Base-by-base conservation (phyloP, 2,113 vertebrate genomes). In the Varanus salvator region DNA sequence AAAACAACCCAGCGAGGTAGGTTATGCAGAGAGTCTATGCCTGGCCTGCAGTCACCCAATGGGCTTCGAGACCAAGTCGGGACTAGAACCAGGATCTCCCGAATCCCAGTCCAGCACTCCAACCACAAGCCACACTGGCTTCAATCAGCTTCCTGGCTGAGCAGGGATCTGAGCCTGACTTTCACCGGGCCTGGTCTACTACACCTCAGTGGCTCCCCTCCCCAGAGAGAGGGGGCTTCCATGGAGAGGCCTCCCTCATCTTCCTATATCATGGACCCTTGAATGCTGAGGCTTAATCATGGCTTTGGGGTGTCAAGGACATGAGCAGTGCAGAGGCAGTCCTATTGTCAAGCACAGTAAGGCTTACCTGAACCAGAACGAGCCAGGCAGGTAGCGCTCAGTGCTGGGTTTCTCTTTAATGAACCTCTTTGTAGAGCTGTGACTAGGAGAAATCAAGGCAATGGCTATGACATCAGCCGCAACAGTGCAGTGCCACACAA, bases 341-440 rank as follows among this genome's bases (percentile, higher is more conserved):
- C 9, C 11, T 12, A 44, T 38, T 74, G 74, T 72, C 19, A 86
- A 23, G 14, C 52, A 44, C 6, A 17, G 44, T 29, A 50, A 34
- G 21, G 44, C 85, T 90, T 74, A 95, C 84, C 0, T 1, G 4
- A 81, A 25, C 0, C 38, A 90, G 3, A 90, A 91, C 50, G 90
- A 1, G 0, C 31, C 3, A 2, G 84, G 23, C 0, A 48, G 92
- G 82, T 93, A 66, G 21, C 82, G 81, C 85, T 84, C 0, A 50
- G 74, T 64, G 90, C 3, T 87, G 57, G 95, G 90, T 89, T 95
- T 91, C 87, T 91, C 94, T 91, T 94, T 88, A 92, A 94, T 90
- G 92, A 86, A 91, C 83, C 92, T 93, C 92, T 95, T 94, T 0
- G 80, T 88, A 94, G 95, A 96, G 96, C 96, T 97, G 95, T 95